Percentiles rank a stretch among this genome's conserved stretches.
Evolutionary conservation across 2,113 vertebrate genomes (phyloP).

Genomic region (Platysternon megacephalum): DNA sequence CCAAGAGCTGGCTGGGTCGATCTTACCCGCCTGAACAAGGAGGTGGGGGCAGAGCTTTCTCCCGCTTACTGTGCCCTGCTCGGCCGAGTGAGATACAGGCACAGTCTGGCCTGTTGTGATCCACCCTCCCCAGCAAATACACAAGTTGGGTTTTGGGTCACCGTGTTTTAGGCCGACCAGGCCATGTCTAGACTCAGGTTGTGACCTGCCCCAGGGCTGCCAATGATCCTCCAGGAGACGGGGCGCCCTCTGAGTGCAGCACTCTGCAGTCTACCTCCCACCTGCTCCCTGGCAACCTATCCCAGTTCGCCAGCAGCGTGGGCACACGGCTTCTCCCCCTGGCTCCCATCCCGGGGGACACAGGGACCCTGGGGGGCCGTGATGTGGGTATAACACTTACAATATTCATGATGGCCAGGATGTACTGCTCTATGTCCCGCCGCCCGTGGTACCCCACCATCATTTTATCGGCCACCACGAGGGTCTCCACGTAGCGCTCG

Average conservation of each 20-base stretch:
- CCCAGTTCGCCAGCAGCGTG: neutral
- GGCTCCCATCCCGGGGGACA: neutral
- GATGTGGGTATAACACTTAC: conserved; percentile 89
- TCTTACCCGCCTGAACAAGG: neutral
- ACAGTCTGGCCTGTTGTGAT: neutral
- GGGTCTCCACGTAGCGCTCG: conserved; percentile 96
- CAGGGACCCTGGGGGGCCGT: rapidly evolving
- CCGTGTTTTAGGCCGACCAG: neutral
- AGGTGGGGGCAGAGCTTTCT: no score
- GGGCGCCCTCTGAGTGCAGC: neutral
- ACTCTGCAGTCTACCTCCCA: rapidly evolving
- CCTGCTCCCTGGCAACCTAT: neutral
- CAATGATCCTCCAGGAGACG: no score
- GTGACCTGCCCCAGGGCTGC: neutral
- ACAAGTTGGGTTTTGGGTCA: neutral
- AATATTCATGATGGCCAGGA: conserved; percentile 99
- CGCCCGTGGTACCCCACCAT: conserved; percentile 99
- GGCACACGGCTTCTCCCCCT: neutral
- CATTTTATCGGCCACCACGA: conserved; percentile 98
- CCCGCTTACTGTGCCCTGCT: neutral
- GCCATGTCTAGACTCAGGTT: no score
- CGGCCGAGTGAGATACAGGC: neutral
- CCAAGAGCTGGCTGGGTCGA: neutral
- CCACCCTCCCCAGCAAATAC: neutral
- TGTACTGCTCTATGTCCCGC: conserved; percentile 97